These are phyloP conservation scores for Eueides isabella DNA, from an alignment of 1,140 invertebrate species.

Conservation along the genomic window DNA sequence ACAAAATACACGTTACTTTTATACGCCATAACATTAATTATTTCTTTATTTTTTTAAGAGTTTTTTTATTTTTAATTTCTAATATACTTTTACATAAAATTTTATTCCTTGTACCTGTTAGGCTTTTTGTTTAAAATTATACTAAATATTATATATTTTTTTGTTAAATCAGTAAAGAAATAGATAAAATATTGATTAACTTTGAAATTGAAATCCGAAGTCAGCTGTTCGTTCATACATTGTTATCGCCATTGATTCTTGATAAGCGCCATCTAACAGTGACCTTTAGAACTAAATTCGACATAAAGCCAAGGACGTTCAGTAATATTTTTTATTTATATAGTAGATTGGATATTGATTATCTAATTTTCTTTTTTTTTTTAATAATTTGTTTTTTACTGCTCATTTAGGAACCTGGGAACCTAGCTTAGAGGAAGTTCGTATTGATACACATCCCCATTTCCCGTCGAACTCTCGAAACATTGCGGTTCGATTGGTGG, in stretches of 20 bases:
- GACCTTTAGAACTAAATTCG: conserved; percentile 15
- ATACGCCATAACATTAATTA: too few relatives aligned
- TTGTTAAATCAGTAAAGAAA: background rate
- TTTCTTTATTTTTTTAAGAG: background rate
- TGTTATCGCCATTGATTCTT: conserved; percentile 47
- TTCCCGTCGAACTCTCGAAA: too few relatives aligned
- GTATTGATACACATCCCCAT: too few relatives aligned
- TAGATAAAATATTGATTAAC: background rate
- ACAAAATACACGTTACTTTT: too few relatives aligned
- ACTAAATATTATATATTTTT: background rate
- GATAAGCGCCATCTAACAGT: conserved; percentile 55
- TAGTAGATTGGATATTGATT: too few relatives aligned
- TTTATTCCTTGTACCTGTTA: background rate
- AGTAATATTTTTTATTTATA: background rate
- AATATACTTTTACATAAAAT: background rate
- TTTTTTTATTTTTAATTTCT: background rate
- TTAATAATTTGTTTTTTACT: too few relatives aligned
- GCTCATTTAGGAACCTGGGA: too few relatives aligned
- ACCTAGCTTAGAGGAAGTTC: too few relatives aligned
- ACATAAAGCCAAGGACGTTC: background rate
- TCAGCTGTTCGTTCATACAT: background rate
- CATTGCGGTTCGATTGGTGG: too few relatives aligned
- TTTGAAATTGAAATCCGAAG: background rate
- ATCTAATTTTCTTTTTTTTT: too few relatives aligned
- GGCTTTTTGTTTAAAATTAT: background rate